Conservation (phyloP, 2,888 invertebrate genomes). For the Pemphredon lugubris region DNA sequence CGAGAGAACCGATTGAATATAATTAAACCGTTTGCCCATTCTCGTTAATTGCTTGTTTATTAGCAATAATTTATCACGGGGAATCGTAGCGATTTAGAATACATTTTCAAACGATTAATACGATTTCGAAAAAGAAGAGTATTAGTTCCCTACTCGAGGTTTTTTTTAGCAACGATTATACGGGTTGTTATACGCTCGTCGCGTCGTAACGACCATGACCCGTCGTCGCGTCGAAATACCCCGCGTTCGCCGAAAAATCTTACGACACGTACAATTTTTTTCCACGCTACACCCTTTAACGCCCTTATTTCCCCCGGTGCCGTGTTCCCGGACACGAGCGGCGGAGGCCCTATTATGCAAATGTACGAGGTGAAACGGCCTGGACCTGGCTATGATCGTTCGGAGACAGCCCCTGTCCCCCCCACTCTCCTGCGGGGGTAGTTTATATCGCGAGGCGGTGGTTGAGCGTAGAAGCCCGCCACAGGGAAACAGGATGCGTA, state of each 20-base stretch:
- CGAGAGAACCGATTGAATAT: constrained; percentile 1
- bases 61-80: constrained; percentile 8
- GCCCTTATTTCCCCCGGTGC: constrained; percentile 70
- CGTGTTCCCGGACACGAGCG: constrained; percentile 65
- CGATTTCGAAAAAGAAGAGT: too few species aligned
- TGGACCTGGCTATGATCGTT: constrained; percentile 72
- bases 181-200: too few species aligned
- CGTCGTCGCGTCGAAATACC: constrained; percentile 41
- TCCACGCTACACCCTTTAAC: constrained; percentile 66
- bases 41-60: constrained; percentile 12
- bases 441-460: constrained; percentile 53
- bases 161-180: too few species aligned
- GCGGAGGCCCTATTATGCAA: constrained; percentile 72
- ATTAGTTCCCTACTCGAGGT: too few species aligned
- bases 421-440: constrained; percentile 53
- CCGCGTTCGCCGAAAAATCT: constrained; percentile 51
- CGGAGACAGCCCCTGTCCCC: constrained; percentile 65
- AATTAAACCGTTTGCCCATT: neutral
- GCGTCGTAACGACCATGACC: constrained; percentile 29
- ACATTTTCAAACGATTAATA: too few species aligned
- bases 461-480: constrained; percentile 17
- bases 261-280: constrained; percentile 61
- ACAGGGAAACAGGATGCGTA: constrained; percentile 30
- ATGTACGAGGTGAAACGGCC: constrained; percentile 71
- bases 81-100: too few species aligned